Evolutionary conservation across 2,888 invertebrate genomes (phyloP), one percentile per base, ranked within the genome.

Genomic region (Formica aserva): DNA sequence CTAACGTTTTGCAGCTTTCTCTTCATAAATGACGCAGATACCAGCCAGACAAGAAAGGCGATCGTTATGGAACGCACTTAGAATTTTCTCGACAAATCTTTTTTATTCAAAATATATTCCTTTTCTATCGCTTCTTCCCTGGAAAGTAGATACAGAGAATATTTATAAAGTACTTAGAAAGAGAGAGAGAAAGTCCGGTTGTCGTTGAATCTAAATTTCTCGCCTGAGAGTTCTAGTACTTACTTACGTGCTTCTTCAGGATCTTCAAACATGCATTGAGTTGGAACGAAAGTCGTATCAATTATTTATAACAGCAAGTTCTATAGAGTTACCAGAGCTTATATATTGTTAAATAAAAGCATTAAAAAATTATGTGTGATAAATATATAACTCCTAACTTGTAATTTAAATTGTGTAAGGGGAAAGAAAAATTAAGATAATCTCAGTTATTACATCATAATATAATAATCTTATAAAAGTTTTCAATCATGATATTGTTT

Each of bases 11-110:
- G 22, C 15, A 22, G 32, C 22, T 45, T 63, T 76, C 18, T 3
- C n/a, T 63, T 48, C 22, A 76, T 63, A 48, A 76, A 76, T 76
- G 48, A 76, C 48, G 18, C 4, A 76, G 6, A 18, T 63, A 32
- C 5, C 22, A 15, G 29, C 18, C 1, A 29, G 62, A 18, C 22
- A 41, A 9, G 29, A 75, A 26, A 15, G 9, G n/a, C 22, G 18
- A 26, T 41, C 6, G 13, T 62, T 74, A 13, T 41, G 8, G 9
- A 63, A 63, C 1, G 22, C 18, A 71, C 9, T 71, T 71, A 48
- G 9, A 11, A 15, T 15, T 18, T 13, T 8, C 11, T 76, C 22
- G 18, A 75, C 15, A 32, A 22, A 32, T 75, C 22, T 32, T 45
- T 62, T 22, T 75, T 45, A 57, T 15, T 62, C 15, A 15, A 63